Evolutionary conservation across 2,113 vertebrate species (phyloP).

Genomic region (Stegostoma tigrinum): DNA sequence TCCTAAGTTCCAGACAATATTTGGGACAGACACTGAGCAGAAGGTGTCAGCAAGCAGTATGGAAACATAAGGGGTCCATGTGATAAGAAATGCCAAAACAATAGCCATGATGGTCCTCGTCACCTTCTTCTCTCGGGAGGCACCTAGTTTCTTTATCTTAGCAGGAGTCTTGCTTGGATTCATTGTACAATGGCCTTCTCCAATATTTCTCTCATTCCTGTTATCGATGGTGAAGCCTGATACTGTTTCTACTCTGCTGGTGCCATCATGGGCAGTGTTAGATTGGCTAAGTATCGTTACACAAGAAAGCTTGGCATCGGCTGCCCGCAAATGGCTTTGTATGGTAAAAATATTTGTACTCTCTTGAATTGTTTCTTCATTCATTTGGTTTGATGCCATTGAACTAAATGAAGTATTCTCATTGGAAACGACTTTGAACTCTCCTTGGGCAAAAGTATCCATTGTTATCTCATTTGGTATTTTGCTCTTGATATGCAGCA

Average conservation of each 20-base stretch:
- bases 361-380: slow-evolving; percentile 69
- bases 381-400: slow-evolving; percentile 71
- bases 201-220: slow-evolving; percentile 73
- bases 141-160: slow-evolving; percentile 77
- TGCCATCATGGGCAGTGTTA: slow-evolving; percentile 62
- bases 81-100: slow-evolving; percentile 91
- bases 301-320: slow-evolving; percentile 85
- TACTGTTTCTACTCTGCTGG: slow-evolving; percentile 78
- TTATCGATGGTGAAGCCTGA: slow-evolving; percentile 52
- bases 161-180: slow-evolving; percentile 93
- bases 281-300: slow-evolving; percentile 86
- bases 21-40: slow-evolving; percentile 88
- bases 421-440: slow-evolving; percentile 91
- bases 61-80: slow-evolving; percentile 96
- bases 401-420: slow-evolving; percentile 85
- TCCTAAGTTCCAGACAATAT: slow-evolving; percentile 92
- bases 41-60: slow-evolving; percentile 99
- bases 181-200: slow-evolving; percentile 80
- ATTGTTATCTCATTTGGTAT: slow-evolving; percentile 50
- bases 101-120: slow-evolving; percentile 97
- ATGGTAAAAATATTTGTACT: slow-evolving; percentile 54
- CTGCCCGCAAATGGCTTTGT: slow-evolving; percentile 66
- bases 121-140: slow-evolving; percentile 93
- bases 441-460: slow-evolving; percentile 68
- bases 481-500: slow-evolving; percentile 81